Percentiles rank a stretch among this genome's conserved stretches.
phyloP scores from a whole-genome alignment of 2,113 vertebrate genomes.

The Callorhinus ursinus region DNA sequence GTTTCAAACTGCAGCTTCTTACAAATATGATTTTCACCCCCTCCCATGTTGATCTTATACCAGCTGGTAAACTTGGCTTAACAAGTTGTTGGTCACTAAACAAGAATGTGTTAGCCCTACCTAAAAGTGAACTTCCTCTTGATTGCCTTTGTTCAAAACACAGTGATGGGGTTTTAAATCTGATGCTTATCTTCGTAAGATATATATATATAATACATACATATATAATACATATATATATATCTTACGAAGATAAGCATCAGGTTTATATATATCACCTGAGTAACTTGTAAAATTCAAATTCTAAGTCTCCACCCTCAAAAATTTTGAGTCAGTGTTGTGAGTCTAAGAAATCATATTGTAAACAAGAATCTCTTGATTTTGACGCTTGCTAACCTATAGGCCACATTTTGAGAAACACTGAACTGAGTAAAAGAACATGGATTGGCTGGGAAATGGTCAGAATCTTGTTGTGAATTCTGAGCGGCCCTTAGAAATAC shows the following conservation, averaged over 20 bases:
- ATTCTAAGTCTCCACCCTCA: background rate
- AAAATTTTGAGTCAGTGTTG: background rate
- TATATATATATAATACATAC: background rate
- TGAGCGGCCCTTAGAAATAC: conserved; percentile 13
- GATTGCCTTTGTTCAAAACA: background rate
- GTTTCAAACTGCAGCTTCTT: background rate
- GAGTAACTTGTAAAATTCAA: background rate
- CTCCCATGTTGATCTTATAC: background rate
- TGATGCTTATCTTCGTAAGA: background rate
- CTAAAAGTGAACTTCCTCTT: background rate
- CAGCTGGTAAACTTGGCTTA: background rate
- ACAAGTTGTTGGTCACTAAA: background rate
- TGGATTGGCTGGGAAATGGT: background rate
- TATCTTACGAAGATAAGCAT: too few relatives aligned
- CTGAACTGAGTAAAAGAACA: background rate
- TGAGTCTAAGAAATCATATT: background rate
- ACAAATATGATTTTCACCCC: background rate
- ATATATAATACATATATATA: too few relatives aligned
- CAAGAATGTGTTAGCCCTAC: background rate
- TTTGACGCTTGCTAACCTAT: background rate
- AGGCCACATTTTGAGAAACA: conserved; percentile 42
- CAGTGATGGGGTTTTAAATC: background rate
- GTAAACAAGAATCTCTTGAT: background rate
- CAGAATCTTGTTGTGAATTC: conserved; percentile 39
- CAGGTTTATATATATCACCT: background rate